Evolutionary conservation across 2,888 invertebrate genomes (phyloP).

Genomic region (Eilema sororculum): DNA sequence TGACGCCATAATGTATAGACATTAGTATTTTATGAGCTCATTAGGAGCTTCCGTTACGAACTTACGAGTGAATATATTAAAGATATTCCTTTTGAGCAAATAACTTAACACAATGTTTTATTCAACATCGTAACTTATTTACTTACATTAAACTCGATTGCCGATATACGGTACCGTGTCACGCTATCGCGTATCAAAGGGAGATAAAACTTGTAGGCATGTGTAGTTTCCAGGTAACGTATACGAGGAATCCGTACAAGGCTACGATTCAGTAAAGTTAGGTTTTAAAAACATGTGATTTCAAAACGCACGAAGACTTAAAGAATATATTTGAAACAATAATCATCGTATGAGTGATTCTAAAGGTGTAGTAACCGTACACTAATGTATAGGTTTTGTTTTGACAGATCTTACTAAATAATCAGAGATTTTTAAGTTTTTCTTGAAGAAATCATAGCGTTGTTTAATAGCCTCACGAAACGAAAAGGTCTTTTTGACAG

Average conservation of each 20-base stretch:
- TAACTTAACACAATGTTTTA: conserved; percentile 45
- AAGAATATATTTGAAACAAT: no score
- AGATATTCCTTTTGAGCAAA: conserved; percentile 49
- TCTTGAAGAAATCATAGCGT: no score
- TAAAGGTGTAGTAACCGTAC: no score
- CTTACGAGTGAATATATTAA: conserved; percentile 52
- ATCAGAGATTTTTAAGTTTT: no score
- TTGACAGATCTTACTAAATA: no score
- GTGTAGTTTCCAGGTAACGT: conserved; percentile 31
- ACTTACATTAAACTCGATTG: not conserved
- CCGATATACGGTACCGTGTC: not conserved
- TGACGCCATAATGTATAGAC: conserved; percentile 51
- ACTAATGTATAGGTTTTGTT: no score
- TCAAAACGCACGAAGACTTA: no score
- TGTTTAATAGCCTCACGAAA: no score
- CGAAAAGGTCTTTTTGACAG: no score
- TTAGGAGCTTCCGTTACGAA: conserved; percentile 60
- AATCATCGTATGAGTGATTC: no score
- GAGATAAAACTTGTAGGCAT: conserved; percentile 22
- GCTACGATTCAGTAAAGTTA: no score
- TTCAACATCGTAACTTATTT: conserved; percentile 31
- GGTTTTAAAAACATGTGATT: no score
- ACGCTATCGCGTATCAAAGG: conserved; percentile 20
- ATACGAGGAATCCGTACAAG: conserved; percentile 31
- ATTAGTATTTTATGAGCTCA: conserved; percentile 59